Conservation (phyloP, 1,140 invertebrate genomes). For the Teleogryllus occipitalis region DNA sequence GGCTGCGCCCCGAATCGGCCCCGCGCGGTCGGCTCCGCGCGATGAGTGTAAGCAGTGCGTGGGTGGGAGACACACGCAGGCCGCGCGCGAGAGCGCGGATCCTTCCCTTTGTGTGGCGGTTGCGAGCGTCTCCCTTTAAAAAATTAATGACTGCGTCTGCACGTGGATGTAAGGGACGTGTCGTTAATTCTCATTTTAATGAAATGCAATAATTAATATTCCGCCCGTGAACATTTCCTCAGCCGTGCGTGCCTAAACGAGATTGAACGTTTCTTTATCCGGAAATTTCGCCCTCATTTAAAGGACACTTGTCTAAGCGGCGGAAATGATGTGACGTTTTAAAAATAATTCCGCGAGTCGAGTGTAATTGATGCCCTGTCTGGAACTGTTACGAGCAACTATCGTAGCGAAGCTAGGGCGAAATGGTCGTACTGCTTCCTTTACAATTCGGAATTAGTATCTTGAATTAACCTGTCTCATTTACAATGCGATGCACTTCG, state of each 20-base stretch:
- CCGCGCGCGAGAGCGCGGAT: not conserved
- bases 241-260: not conserved
- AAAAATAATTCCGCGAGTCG: not conserved
- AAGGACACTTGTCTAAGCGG: not conserved
- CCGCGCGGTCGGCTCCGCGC: too few species aligned
- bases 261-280: not conserved
- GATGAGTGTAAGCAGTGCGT: too few species aligned
- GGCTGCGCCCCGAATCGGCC: too few species aligned
- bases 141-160: not conserved
- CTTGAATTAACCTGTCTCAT: too few species aligned
- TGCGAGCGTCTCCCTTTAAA: not conserved
- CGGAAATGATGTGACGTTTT: not conserved
- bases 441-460: too few species aligned
- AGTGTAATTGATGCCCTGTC: too few species aligned
- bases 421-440: too few species aligned
- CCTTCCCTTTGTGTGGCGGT: not conserved
- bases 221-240: not conserved
- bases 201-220: constrained; percentile 6
- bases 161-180: not conserved
- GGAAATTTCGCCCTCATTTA: not conserved
- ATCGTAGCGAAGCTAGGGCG: too few species aligned
- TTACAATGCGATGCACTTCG: too few species aligned
- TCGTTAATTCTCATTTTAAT: constrained; percentile 6
- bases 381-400: too few species aligned
- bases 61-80: too few species aligned